Percentiles rank a stretch among this genome's conserved stretches.
Conservation (phyloP, 2,113 vertebrate genomes). For the Prolemur simus region DNA sequence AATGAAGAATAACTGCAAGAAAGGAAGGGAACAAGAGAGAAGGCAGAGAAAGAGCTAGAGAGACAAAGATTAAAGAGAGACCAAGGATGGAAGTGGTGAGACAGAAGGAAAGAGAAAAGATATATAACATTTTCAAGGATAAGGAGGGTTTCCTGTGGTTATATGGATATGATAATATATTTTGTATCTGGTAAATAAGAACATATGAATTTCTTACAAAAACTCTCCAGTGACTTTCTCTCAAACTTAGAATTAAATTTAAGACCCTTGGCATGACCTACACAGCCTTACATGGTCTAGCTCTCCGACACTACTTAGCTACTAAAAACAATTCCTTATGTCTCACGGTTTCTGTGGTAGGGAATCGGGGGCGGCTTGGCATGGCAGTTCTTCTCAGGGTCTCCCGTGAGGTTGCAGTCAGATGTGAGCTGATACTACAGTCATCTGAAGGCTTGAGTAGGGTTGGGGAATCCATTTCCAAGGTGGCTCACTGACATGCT, state of each 20-base stretch:
- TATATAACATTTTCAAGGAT: not conserved
- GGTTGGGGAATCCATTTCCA: not conserved
- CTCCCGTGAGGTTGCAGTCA: not conserved
- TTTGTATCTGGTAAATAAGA: not conserved
- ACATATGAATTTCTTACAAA: not conserved
- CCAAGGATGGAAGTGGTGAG: not conserved
- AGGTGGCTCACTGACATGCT: not conserved
- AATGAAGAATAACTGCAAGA: not conserved
- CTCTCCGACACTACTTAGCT: not conserved
- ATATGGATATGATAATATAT: not conserved
- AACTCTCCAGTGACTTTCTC: not conserved
- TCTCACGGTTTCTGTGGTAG: not conserved
- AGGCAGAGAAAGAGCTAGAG: not conserved
- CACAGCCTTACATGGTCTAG: not conserved
- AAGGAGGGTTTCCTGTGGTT: not conserved
- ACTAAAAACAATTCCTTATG: not conserved
- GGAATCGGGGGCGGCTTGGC: not conserved
- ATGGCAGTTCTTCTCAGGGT: not conserved
- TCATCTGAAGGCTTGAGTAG: not conserved
- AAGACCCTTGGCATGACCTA: not conserved
- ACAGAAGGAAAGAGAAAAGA: not conserved
- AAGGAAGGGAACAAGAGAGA: not conserved
- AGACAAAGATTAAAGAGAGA: not conserved
- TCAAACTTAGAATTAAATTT: slow-evolving; percentile 18
- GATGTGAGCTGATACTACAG: not conserved